Conservation (phyloP, 2,797 vertebrate genomes). For the Chanos chanos region DNA sequence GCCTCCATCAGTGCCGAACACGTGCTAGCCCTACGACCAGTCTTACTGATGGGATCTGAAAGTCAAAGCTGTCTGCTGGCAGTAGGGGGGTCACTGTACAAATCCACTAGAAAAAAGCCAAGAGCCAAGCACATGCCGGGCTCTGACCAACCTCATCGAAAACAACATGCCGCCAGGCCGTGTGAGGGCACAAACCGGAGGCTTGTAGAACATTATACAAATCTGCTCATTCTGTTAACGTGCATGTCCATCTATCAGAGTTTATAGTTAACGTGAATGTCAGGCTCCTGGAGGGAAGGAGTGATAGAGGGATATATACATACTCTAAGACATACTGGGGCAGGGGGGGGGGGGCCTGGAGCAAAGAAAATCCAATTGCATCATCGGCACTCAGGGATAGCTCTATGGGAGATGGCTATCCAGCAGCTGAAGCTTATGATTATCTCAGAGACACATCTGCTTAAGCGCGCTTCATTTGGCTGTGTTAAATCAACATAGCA, state of each 20-base stretch:
- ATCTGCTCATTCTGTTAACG: no score
- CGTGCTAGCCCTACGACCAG: slow-evolving; percentile 21
- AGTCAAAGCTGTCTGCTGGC: slow-evolving; percentile 36
- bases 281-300: no score
- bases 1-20: slow-evolving; percentile 20
- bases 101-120: slow-evolving; percentile 15
- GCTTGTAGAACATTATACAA: no score
- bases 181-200: no score
- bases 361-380: slow-evolving; percentile 4
- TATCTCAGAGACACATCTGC: slow-evolving; percentile 40
- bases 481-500: slow-evolving; percentile 4
- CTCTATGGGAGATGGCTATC: no score
- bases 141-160: slow-evolving; percentile 12
- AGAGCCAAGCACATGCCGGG: slow-evolving; percentile 28
- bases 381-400: no score
- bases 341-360: background rate
- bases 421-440: slow-evolving; percentile 36
- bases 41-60: slow-evolving; percentile 29
- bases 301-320: no score
- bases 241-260: no score
- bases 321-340: background rate
- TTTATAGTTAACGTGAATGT: no score
- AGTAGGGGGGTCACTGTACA: slow-evolving; percentile 22
- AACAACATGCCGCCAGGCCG: no score
- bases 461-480: slow-evolving; percentile 11